phyloP scores from a whole-genome alignment of 2,797 vertebrate species.

The Denticeps clupeoides region DNA sequence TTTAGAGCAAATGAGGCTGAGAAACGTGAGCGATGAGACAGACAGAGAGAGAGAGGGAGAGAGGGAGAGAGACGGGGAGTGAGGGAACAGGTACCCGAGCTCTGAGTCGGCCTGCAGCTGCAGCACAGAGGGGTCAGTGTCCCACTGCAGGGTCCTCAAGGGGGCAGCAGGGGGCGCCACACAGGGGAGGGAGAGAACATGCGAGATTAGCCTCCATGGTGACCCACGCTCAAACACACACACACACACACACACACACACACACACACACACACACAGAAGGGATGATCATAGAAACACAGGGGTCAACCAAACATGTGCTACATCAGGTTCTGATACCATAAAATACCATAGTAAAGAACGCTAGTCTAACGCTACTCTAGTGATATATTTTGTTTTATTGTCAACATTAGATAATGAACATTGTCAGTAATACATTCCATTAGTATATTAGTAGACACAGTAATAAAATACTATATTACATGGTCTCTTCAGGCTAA shows the following conservation, averaged over 20 bases:
- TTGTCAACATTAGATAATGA: no score
- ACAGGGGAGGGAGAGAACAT: conserved; percentile 65
- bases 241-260: background rate
- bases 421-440: no score
- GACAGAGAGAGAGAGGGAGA: conserved; percentile 14
- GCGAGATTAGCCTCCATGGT: conserved; percentile 41
- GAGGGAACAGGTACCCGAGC: conserved; percentile 81
- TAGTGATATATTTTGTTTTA: no score
- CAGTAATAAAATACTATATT: no score
- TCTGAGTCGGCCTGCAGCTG: conserved; percentile 97
- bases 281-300: no score
- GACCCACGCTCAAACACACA: conserved; percentile 8
- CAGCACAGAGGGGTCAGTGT: conserved; percentile 97
- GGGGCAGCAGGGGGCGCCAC: conserved; percentile 60
- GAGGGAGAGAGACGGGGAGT: conserved; percentile 25
- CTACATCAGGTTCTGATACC: no score
- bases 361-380: no score
- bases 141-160: conserved; percentile 95
- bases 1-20: background rate
- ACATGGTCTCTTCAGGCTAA: no score
- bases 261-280: no score
- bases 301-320: no score
- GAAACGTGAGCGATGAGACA: background rate
- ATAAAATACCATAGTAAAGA: no score
- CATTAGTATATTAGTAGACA: no score